Conservation (phyloP, 2,113 vertebrate species). For the Camelus bactrianus region DNA sequence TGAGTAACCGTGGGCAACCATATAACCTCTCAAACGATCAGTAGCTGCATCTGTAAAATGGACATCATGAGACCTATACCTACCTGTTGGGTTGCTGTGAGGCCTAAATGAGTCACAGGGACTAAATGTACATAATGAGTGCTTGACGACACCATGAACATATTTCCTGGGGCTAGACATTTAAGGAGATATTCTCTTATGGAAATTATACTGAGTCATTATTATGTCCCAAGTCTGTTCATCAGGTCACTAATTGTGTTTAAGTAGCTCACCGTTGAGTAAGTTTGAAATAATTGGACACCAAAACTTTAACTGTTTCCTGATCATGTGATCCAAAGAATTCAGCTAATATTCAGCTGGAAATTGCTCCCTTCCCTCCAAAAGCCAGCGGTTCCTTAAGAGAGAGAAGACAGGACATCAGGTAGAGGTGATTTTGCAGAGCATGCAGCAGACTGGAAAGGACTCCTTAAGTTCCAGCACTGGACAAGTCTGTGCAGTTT, state of each 20-base stretch:
- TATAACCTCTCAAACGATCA: not conserved
- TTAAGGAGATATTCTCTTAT: not conserved
- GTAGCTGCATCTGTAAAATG: not conserved
- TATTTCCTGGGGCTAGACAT: not conserved
- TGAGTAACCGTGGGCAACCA: not conserved
- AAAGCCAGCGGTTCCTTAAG: not conserved
- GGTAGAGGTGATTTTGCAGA: not conserved
- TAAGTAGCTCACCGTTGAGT: not conserved
- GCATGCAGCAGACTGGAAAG: not conserved
- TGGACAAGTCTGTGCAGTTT: not conserved
- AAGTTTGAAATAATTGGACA: conserved; percentile 34
- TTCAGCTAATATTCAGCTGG: not conserved
- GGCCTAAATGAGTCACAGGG: not conserved
- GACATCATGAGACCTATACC: not conserved
- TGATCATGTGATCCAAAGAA: not conserved
- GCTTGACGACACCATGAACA: not conserved
- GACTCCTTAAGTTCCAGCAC: not conserved
- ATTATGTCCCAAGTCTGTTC: not conserved
- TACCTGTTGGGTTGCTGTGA: not conserved
- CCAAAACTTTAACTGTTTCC: not conserved
- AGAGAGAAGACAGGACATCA: not conserved
- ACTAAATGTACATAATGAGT: not conserved
- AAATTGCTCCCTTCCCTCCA: not conserved
- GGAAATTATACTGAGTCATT: not conserved
- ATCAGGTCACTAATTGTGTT: not conserved